Base-by-base conservation (phyloP, 2,113 vertebrate species). In the Coregonus clupeaformis region DNA sequence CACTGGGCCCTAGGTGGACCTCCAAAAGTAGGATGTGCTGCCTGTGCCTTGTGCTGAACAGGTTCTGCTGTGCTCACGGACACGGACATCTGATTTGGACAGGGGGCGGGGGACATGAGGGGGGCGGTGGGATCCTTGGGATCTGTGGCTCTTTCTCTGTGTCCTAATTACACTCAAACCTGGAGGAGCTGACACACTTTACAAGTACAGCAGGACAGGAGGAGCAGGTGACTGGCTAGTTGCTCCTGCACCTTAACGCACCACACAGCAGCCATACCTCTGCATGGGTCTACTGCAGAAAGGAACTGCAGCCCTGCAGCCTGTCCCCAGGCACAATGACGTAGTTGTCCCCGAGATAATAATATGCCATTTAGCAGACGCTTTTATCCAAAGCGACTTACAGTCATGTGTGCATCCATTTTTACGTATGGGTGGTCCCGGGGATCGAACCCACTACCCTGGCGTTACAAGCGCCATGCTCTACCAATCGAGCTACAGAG, bases 121-220 rank as follows among this genome's bases (percentile, higher is more conserved):
- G 42, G 47, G 32, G 69, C 7, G 73, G 63, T 22, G 73, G 36
- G 36, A 42, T 77, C 77, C 47, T 32, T 13, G 78, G 75, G 86
- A 85, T 42, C 30, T 71, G 52, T 83, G 79, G 83, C 79, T 83
- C 66, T 52, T 29, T 85, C 47, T 14, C 14, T 52, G 30, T 85
- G 82, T 83, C 87, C 87, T 85, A 86, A 90, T 91, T 89, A 85
- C 82, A 86, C 70, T 85, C 77, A 57, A 87, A 85, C 84, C 86
- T 88, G 86, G 68, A 88, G 87, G 91, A 92, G 80, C 89, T 89
- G 90, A 90, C 88, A 91, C 80, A 87, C 80, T 89, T 88, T 42
- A 68, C 71, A 79, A 60, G 49, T 63, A 30, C 29, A 29, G 5
- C 24, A 27, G 25, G 36, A 42, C 36, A 42, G 25, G 64, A 66